Evolutionary conservation across 2,888 invertebrate species (phyloP).

Genomic region (Sipha maydis): DNA sequence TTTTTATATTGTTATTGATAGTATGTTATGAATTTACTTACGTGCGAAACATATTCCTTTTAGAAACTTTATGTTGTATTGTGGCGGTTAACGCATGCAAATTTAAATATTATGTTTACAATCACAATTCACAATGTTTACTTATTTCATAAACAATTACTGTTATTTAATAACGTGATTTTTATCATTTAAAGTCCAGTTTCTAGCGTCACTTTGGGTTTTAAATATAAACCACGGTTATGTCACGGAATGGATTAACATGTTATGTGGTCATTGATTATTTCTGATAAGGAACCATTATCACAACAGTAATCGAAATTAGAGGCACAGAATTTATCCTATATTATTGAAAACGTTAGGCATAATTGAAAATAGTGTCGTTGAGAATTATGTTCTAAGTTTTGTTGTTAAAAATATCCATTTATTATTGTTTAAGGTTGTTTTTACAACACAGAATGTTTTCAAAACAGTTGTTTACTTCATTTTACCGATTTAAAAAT

Average conservation of each 20-base stretch:
- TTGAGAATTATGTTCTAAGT: background rate
- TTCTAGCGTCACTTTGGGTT: background rate
- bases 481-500: slow-evolving; percentile 9
- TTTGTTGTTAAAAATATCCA: background rate
- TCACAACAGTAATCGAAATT: background rate
- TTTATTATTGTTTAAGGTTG: background rate
- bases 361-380: background rate
- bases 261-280: background rate
- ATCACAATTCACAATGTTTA: background rate
- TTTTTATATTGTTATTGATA: background rate
- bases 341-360: too few species aligned
- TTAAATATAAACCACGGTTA: background rate
- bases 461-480: slow-evolving; percentile 2
- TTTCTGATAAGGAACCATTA: background rate
- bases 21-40: slow-evolving; percentile 3
- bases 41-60: slow-evolving; percentile 3
- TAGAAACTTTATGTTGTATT: background rate
- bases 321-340: background rate
- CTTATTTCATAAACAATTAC: slow-evolving; percentile 39
- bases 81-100: slow-evolving; percentile 20
- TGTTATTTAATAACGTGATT: slow-evolving; percentile 40
- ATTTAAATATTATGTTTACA: slow-evolving; percentile 38
- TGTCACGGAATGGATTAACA: too few species aligned
- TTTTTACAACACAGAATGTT: background rate
- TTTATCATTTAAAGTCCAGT: slow-evolving; percentile 5